Conservation (phyloP, 2,113 vertebrate species). For the Gorsachius goisagi region DNA sequence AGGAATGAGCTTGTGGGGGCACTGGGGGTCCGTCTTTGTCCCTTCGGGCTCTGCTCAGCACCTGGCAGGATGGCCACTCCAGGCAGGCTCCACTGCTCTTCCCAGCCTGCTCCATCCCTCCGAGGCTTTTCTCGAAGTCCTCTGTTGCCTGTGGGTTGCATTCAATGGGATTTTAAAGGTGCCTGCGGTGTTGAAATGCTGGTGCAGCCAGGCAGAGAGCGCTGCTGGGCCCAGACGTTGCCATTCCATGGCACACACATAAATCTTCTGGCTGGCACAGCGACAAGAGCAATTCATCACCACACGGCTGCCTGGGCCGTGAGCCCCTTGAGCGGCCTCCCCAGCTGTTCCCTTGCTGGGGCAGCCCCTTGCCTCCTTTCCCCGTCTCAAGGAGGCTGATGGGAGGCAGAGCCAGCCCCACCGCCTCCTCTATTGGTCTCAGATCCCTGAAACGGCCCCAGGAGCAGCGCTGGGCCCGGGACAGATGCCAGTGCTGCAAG, state of each 20-base stretch:
- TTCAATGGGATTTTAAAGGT: not conserved
- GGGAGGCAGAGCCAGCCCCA: not conserved
- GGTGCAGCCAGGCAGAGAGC: not conserved
- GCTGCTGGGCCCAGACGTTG: not conserved
- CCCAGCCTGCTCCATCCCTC: not conserved
- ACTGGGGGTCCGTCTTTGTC: not conserved
- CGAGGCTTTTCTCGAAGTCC: not conserved
- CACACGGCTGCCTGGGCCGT: rapidly evolving
- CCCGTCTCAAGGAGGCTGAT: not conserved
- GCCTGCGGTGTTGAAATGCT: not conserved
- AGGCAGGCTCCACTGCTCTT: not conserved
- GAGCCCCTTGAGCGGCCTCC: not conserved
- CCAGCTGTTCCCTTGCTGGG: not conserved
- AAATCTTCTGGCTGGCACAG: not conserved
- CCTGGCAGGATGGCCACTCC: not conserved
- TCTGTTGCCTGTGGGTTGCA: not conserved
- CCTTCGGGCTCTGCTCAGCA: not conserved
- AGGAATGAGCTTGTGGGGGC: not conserved
- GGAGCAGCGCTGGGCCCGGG: not conserved
- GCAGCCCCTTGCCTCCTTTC: not conserved
- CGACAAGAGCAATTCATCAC: constrained; percentile 13
- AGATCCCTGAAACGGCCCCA: not conserved
- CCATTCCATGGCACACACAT: not conserved
- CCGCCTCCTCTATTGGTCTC: not conserved
- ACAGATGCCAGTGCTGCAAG: not conserved